Evolutionary conservation across 2,113 vertebrate genomes (phyloP), one percentile per base, ranked within the genome.

Genomic region (Paralichthys olivaceus): DNA sequence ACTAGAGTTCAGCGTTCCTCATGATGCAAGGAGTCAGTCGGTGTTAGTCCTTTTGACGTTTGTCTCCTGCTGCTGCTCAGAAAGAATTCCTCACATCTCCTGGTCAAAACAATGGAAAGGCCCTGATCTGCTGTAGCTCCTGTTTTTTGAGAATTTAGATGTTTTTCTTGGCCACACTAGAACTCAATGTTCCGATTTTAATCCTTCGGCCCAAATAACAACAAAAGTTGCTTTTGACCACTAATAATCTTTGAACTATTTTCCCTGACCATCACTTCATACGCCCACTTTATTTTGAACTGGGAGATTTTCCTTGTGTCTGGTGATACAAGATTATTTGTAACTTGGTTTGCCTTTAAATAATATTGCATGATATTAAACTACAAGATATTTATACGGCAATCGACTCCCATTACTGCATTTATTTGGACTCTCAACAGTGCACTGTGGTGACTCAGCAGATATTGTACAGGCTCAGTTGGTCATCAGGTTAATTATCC

Each of bases 101-200:
- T 25, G 51, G 69, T 82, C 81, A 66, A 86, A 90, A 90, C 86
- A 92, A 90, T 82, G 83, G 71, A 83, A 83, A 75, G 54, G 29
- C 73, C 56, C 70, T 15, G 51, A 71, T 47, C 64, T 15, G 51
- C 70, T 22, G 7, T 8, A 22, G 59, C 40, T 81, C 75, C 2
- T 14, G 20, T 72, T 59, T 79, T 3, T 69, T 49, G 40, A 73
- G 55, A 65, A 62, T 72, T 43, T 29, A 7, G 47, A 25, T 74
- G 71, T 85, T 87, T 89, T 72, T 15, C 23, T 88, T 81, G 54
- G 45, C 71, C 58, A 28, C 49, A 14, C 72, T 78, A 84, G 79
- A 80, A 79, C 79, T 17, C 3, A 0, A 14, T 84, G 90, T 86
- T 84, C 79, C 75, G 61, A 45, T 66, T 64, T 72, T 64, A 64